Percentiles rank a stretch among this genome's conserved stretches.
Conservation (phyloP, 2,113 vertebrate species). For the Scomber japonicus region DNA sequence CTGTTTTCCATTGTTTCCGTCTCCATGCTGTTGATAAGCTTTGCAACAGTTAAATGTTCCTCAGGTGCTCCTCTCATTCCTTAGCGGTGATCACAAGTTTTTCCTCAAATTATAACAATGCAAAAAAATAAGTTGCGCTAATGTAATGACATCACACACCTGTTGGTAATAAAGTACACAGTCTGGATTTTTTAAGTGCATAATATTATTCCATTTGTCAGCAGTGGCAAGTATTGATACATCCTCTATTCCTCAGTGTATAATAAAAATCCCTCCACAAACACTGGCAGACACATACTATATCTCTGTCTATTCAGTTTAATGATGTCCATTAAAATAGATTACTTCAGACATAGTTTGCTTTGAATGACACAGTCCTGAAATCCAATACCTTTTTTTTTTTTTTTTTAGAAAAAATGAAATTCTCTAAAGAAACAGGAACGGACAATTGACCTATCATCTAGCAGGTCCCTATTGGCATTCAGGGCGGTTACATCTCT, state of each 20-base stretch:
- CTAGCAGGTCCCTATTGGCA: slow-evolving; percentile 46
- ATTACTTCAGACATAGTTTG: slow-evolving; percentile 55
- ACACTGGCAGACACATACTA: slow-evolving; percentile 17
- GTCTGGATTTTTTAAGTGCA: slow-evolving; percentile 30
- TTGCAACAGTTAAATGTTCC: slow-evolving; percentile 20
- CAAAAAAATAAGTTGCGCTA: not conserved
- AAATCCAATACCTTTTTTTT: slow-evolving; percentile 58
- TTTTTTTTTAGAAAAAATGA: slow-evolving; percentile 2
- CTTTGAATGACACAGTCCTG: slow-evolving; percentile 43
- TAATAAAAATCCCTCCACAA: slow-evolving; percentile 43
- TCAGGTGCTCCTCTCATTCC: slow-evolving; percentile 13
- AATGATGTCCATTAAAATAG: slow-evolving; percentile 60
- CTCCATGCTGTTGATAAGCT: slow-evolving; percentile 46
- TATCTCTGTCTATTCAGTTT: slow-evolving; percentile 47
- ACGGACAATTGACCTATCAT: slow-evolving; percentile 47
- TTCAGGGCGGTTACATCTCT: slow-evolving; percentile 46
- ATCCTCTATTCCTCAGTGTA: slow-evolving; percentile 40
- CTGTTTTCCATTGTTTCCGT: slow-evolving; percentile 50
- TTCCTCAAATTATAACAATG: slow-evolving; percentile 24
- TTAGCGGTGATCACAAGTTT: slow-evolving; percentile 18
- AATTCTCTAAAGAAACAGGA: slow-evolving; percentile 45
- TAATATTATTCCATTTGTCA: slow-evolving; percentile 29
- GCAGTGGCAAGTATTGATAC: slow-evolving; percentile 47
- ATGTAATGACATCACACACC: slow-evolving; percentile 43
- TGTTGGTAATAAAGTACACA: slow-evolving; percentile 36